Conservation (phyloP, 2,888 invertebrate species). For the Noctuana brunneofusca region DNA sequence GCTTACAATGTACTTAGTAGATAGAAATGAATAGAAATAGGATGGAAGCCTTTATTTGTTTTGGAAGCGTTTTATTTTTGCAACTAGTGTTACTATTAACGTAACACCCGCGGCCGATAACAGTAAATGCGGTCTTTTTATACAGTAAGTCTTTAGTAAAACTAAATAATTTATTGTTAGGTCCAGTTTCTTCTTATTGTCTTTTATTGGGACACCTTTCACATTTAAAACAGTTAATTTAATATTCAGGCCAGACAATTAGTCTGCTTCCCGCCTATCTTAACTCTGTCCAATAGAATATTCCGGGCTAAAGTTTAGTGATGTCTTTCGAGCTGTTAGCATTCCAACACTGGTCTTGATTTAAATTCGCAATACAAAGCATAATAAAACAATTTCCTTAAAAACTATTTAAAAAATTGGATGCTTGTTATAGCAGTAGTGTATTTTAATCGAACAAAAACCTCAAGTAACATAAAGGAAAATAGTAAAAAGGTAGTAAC, state of each 20-base stretch:
- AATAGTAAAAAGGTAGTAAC: too few relatives aligned
- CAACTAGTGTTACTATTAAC: not conserved
- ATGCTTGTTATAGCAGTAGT: not conserved
- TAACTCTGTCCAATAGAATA: constrained; percentile 1
- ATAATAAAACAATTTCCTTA: not conserved
- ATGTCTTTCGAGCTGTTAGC: constrained; percentile 5
- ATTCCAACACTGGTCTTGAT: not conserved
- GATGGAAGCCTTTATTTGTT: not conserved
- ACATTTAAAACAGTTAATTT: not conserved
- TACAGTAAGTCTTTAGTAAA: too few relatives aligned
- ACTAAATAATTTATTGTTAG: too few relatives aligned
- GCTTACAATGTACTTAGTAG: not conserved
- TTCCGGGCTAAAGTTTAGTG: constrained; percentile 6
- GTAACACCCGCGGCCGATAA: too few relatives aligned
- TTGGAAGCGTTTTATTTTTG: not conserved
- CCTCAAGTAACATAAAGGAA: not conserved
- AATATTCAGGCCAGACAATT: not conserved
- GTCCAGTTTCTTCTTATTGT: too few relatives aligned
- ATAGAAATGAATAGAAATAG: constrained; percentile 1
- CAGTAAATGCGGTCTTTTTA: too few relatives aligned
- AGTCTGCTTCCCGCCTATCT: constrained; percentile 3
- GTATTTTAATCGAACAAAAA: not conserved
- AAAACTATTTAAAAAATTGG: not conserved
- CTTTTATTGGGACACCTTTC: not conserved
- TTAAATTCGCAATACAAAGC: constrained; percentile 5